Evolutionary conservation across 1,140 invertebrate species (phyloP).

Genomic region (Conopomorpha cramerella): DNA sequence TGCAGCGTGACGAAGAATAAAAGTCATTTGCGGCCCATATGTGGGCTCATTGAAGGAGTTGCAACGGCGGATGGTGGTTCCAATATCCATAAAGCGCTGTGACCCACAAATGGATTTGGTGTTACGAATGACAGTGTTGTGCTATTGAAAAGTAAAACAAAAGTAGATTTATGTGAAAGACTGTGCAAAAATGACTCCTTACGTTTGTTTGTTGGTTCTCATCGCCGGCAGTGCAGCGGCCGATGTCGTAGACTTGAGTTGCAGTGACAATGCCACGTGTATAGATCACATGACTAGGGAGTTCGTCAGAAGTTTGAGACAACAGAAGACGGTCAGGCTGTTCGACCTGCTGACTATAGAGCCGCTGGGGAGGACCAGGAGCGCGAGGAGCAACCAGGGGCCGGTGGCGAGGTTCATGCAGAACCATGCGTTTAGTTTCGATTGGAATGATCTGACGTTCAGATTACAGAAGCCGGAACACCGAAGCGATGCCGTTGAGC

Average conservation of each 20-base stretch:
- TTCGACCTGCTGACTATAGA: slow-evolving; percentile 51
- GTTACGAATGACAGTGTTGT: slow-evolving; percentile 28
- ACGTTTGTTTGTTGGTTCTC: slow-evolving; percentile 26
- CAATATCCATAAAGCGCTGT: slow-evolving; percentile 12
- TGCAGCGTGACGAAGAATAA: slow-evolving; percentile 51
- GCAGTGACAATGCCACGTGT: slow-evolving; percentile 57
- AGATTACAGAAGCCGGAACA: slow-evolving; percentile 42
- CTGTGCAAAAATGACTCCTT: slow-evolving; percentile 41
- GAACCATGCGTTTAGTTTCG: slow-evolving; percentile 53
- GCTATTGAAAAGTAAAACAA: slow-evolving; percentile 28
- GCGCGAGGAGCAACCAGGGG: slow-evolving; percentile 34
- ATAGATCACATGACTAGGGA: slow-evolving; percentile 46
- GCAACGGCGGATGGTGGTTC: slow-evolving; percentile 36
- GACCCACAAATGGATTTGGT: slow-evolving; percentile 52
- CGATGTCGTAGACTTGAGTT: slow-evolving; percentile 35
- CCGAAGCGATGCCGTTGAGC: slow-evolving; percentile 37
- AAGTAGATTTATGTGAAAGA: too few species aligned
- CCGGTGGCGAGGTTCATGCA: slow-evolving; percentile 46
- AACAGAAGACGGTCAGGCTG: slow-evolving; percentile 40
- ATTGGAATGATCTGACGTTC: slow-evolving; percentile 56
- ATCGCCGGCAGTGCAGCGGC: slow-evolving; percentile 22
- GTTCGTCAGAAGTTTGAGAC: slow-evolving; percentile 35
- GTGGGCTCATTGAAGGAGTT: slow-evolving; percentile 37
- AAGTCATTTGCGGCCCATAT: slow-evolving; percentile 33
- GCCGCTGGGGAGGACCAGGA: slow-evolving; percentile 24